Percentiles rank a stretch among this genome's conserved stretches.
These are phyloP conservation scores for Mico argentatus DNA, from an alignment of 2,797 vertebrate genomes.

Conservation along the genomic window DNA sequence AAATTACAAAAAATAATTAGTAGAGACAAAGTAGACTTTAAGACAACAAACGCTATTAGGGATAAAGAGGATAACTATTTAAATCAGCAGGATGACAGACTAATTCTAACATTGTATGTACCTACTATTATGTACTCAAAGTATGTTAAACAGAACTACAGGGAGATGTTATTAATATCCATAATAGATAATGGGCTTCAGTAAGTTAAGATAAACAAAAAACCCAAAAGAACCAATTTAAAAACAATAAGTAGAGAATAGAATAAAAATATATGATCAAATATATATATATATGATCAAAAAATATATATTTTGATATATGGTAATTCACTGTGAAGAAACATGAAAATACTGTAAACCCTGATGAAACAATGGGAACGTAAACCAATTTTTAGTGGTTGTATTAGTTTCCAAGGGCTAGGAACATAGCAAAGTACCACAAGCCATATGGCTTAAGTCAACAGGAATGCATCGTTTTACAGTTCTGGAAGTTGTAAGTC, in stretches of 20 bases:
- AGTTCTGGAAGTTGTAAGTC: not conserved
- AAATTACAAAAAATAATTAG: not conserved
- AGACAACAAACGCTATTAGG: not conserved
- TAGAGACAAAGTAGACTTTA: not conserved
- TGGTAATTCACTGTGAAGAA: not conserved
- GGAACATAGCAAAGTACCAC: not conserved
- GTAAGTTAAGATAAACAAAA: not conserved
- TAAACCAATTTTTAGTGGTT: not conserved
- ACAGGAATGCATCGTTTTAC: not conserved
- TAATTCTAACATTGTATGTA: not conserved
- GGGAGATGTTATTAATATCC: not conserved
- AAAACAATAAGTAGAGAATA: not conserved
- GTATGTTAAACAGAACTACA: not conserved
- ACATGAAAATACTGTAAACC: not conserved
- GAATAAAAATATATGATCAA: not conserved
- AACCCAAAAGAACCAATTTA: not conserved
- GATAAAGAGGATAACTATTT: not conserved
- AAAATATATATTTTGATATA: not conserved
- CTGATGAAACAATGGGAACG: not conserved
- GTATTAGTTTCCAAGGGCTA: not conserved
- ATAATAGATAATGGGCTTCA: not conserved
- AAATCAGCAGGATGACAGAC: not conserved
- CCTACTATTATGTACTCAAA: not conserved
- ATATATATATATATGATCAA: not conserved
- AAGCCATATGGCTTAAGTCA: not conserved